Percentiles rank a stretch among this genome's conserved stretches.
These are phyloP conservation scores for Axea sp. DNA, from an alignment of 2,888 invertebrate genomes.

Conservation along the genomic window DNA sequence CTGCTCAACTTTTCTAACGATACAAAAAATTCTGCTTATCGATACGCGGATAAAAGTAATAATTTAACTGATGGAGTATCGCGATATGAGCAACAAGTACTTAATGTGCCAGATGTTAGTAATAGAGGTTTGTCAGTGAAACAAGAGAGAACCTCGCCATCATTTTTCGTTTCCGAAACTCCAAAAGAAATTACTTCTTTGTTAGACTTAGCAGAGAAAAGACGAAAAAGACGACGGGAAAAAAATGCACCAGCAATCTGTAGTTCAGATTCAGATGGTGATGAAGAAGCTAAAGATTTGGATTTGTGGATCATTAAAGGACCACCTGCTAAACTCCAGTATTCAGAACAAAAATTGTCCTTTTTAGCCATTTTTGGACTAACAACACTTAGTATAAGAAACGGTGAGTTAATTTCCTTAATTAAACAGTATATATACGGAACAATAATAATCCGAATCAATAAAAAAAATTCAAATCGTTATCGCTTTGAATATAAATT, in stretches of 20 bases:
- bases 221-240: slow-evolving; percentile 80
- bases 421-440: no score
- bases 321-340: slow-evolving; percentile 80
- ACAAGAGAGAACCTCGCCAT: slow-evolving; percentile 65
- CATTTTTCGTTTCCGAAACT: slow-evolving; percentile 68
- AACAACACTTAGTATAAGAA: slow-evolving; percentile 82
- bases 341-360: slow-evolving; percentile 81
- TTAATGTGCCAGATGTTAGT: slow-evolving; percentile 77
- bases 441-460: no score
- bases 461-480: no score
- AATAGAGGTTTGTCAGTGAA: slow-evolving; percentile 69
- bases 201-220: slow-evolving; percentile 82
- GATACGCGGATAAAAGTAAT: slow-evolving; percentile 76
- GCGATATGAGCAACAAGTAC: slow-evolving; percentile 74
- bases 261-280: slow-evolving; percentile 80
- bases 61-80: slow-evolving; percentile 73
- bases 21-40: slow-evolving; percentile 66
- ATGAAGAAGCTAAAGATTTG: slow-evolving; percentile 80
- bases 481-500: no score
- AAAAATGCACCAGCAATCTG: slow-evolving; percentile 72
- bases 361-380: slow-evolving; percentile 84
- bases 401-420: slow-evolving; percentile 83
- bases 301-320: slow-evolving; percentile 82
- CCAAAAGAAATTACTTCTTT: slow-evolving; percentile 74
- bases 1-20: slow-evolving; percentile 74